Evolutionary conservation across 1,140 invertebrate species (phyloP).

Genomic region (Lucilia sericata): DNA sequence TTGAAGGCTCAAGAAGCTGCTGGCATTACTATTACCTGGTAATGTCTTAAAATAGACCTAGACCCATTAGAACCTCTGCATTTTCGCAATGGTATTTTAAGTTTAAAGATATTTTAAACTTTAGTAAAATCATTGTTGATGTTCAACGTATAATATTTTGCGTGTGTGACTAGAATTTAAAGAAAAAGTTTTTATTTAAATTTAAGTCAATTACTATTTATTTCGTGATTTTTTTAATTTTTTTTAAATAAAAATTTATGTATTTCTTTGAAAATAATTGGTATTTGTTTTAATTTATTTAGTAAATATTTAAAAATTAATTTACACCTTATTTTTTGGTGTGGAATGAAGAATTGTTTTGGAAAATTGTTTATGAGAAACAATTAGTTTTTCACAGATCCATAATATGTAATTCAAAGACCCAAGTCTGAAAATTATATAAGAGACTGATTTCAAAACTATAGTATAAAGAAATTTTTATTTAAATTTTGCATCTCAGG

Average conservation of each 20-base stretch:
- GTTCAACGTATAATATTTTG: background rate
- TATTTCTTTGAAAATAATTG: background rate
- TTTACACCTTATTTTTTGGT: too few relatives aligned
- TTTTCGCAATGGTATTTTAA: background rate
- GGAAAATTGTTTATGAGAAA: too few relatives aligned
- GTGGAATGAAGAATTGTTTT: too few relatives aligned
- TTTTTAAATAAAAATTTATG: background rate
- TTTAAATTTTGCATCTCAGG: too few relatives aligned
- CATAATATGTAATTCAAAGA: too few relatives aligned
- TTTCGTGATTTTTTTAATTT: background rate
- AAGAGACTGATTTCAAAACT: too few relatives aligned
- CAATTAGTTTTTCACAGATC: too few relatives aligned
- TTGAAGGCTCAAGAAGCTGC: constrained; percentile 66
- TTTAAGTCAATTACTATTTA: background rate
- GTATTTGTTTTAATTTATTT: background rate
- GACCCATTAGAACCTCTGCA: background rate
- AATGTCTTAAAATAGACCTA: background rate
- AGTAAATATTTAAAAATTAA: too few relatives aligned
- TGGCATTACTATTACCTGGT: constrained; percentile 50
- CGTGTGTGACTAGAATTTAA: background rate
- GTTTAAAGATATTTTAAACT: background rate
- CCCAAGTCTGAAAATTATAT: too few relatives aligned
- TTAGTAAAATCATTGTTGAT: background rate
- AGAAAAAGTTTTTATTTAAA: background rate
- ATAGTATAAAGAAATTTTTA: too few relatives aligned